A percentile compares a stretch with the other conserved stretches of the same genome.
Conservation (phyloP, 2,888 invertebrate species). For the Calameuta filiformis region DNA sequence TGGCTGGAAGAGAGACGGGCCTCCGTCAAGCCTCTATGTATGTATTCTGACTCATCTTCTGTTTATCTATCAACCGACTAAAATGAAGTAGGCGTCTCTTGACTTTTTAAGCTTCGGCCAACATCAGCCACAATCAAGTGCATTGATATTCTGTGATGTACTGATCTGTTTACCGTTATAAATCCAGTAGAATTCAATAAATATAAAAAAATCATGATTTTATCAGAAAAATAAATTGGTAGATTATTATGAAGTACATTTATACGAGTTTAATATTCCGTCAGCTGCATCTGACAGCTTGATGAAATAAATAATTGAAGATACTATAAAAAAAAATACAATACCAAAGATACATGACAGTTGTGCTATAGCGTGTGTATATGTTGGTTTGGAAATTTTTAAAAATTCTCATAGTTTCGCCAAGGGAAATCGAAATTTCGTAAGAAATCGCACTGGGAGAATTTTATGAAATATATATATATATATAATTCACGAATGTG, state of each 20-base stretch:
- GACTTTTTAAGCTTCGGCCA: constrained; percentile 1
- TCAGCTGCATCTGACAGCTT: too few species aligned
- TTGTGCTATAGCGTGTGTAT: neutral
- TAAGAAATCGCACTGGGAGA: neutral
- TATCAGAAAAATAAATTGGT: neutral
- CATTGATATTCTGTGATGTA: neutral
- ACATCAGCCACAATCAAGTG: constrained; percentile 1
- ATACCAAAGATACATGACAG: neutral
- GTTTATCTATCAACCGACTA: constrained; percentile 32
- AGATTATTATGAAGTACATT: neutral
- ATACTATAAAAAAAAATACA: neutral
- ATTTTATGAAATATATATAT: neutral
- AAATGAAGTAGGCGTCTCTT: constrained; percentile 20
- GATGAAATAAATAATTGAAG: neutral
- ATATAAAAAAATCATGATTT: neutral
- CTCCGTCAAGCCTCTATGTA: constrained; percentile 51
- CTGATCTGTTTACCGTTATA: neutral
- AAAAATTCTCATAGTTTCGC: too few species aligned
- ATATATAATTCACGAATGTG: neutral
- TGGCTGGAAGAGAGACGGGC: constrained; percentile 49
- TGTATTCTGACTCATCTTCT: constrained; percentile 38
- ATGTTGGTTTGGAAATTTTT: neutral
- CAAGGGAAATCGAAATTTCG: neutral
- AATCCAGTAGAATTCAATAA: neutral
- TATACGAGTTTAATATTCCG: neutral